Evolutionary conservation across 2,797 vertebrate genomes (phyloP), one percentile per base, ranked within the genome.

Genomic region (Simalia tracyae): DNA sequence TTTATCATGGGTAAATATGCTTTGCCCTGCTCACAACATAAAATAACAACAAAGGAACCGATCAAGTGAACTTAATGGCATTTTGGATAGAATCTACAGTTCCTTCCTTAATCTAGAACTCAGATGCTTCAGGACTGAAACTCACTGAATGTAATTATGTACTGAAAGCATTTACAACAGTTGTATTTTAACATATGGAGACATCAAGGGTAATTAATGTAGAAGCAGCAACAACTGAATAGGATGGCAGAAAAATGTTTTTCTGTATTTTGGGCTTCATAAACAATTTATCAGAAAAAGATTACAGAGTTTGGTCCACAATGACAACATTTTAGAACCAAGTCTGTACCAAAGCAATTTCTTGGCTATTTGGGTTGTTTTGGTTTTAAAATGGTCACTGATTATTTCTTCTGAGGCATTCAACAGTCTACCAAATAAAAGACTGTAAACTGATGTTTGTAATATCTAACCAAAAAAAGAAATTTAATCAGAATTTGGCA

Each of bases 401-500:
- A 59, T 22, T 7, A 60, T 42, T 54, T 66, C 54, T 5, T 60
- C 3, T 26, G 12, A 84, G 60, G 36, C 84, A 36, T 12, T 11
- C 31, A 91, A 28, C 36, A 63, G 56, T 61, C 26, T 54, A 86
- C 50, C 63, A 0, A 0, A 90, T 15, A 84, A 24, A 66, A 76
- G 28, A 76, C 8, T 66, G 4, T 54, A 84, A 46, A 1, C 17
- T 88, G 36, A 87, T 24, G 72, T 54, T 14, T 22, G 89, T n/a
- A 72, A 54, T 66, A 87, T 50, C 42, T 36, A 56, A 57, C 6
- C 66, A 26, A 46, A 56, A 57, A 42, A 8, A 72, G 9, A 24
- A 3, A 1, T 42, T 54, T 31, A 76, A 9, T 81, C 31, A 61
- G 9, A 17, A 5, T 89, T 89, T 93, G 91, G 93, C 93, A 93